Evolutionary conservation across 2,888 invertebrate species (phyloP).

Genomic region (Leptinotarsa juncta): DNA sequence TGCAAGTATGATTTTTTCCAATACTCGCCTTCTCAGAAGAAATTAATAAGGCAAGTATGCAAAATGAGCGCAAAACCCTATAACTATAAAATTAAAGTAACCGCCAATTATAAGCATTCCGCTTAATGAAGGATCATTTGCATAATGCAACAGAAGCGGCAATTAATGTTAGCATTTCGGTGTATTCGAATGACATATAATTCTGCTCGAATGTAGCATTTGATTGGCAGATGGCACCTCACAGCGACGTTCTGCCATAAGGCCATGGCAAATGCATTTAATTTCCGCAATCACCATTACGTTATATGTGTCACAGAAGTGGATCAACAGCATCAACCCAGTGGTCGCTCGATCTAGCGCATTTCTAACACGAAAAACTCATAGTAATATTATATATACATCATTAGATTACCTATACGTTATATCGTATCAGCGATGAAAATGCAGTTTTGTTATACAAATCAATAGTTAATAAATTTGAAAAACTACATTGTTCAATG

Average conservation of each 20-base stretch:
- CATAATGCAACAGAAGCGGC: conserved; percentile 21
- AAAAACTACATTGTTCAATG: too few relatives aligned
- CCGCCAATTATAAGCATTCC: conserved; percentile 19
- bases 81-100: conserved; percentile 20
- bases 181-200: conserved; percentile 38
- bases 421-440: too few relatives aligned
- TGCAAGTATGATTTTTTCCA: conserved; percentile 7
- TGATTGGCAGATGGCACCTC: conserved; percentile 42
- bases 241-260: conserved; percentile 31
- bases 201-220: conserved; percentile 36
- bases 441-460: too few relatives aligned
- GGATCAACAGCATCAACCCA: not conserved
- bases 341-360: not conserved
- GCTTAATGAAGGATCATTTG: conserved; percentile 19
- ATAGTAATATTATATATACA: not conserved
- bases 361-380: not conserved
- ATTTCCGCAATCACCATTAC: conserved; percentile 29
- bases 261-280: conserved; percentile 34
- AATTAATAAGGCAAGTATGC: conserved; percentile 17
- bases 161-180: conserved; percentile 31
- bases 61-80: conserved; percentile 11
- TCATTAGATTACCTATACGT: not conserved
- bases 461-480: too few relatives aligned
- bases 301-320: conserved; percentile 9
- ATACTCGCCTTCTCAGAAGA: conserved; percentile 6